phyloP scores from a whole-genome alignment of 2,113 vertebrate genomes.

The Melanotaenia duboulayi region DNA sequence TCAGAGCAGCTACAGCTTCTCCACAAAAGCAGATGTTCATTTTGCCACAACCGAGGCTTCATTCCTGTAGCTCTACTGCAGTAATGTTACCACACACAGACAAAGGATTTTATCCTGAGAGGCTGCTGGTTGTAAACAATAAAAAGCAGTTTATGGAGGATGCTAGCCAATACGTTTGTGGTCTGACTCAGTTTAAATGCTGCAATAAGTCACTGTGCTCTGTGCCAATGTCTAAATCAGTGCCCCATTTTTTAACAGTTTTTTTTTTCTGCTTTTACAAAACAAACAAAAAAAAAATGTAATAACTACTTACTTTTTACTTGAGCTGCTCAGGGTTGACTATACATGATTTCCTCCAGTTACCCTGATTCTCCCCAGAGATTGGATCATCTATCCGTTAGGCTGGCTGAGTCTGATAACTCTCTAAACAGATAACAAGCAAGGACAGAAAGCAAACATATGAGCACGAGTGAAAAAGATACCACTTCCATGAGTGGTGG shows the following conservation, averaged over 20 bases:
- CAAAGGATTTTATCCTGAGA: conserved; percentile 51
- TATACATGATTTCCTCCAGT: conserved; percentile 26
- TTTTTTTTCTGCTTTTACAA: not conserved
- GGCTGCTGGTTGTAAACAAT: conserved; percentile 48
- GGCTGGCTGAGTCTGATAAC: conserved; percentile 55
- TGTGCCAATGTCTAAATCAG: conserved; percentile 22
- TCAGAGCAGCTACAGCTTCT: conserved; percentile 61
- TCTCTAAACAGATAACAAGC: conserved; percentile 56
- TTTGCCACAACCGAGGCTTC: conserved; percentile 59
- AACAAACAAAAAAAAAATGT: no score
- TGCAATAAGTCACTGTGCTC: conserved; percentile 20
- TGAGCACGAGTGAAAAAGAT: conserved; percentile 36
- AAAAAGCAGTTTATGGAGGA: conserved; percentile 48
- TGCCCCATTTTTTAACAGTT: conserved; percentile 5
- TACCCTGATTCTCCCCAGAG: conserved; percentile 41
- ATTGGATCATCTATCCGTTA: conserved; percentile 50
- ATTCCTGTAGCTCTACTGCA: conserved; percentile 65
- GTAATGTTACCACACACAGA: conserved; percentile 50
- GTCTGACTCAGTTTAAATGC: conserved; percentile 24
- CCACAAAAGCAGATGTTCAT: conserved; percentile 63
- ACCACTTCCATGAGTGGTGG: conserved; percentile 6
- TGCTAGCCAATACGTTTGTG: conserved; percentile 42
- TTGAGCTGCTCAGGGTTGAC: conserved; percentile 14
- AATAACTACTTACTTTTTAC: not conserved
- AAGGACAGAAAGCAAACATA: conserved; percentile 37